Percentiles rank a stretch among this genome's conserved stretches.
Evolutionary conservation across 2,113 vertebrate genomes (phyloP).

Genomic region (Circaetus gallicus): DNA sequence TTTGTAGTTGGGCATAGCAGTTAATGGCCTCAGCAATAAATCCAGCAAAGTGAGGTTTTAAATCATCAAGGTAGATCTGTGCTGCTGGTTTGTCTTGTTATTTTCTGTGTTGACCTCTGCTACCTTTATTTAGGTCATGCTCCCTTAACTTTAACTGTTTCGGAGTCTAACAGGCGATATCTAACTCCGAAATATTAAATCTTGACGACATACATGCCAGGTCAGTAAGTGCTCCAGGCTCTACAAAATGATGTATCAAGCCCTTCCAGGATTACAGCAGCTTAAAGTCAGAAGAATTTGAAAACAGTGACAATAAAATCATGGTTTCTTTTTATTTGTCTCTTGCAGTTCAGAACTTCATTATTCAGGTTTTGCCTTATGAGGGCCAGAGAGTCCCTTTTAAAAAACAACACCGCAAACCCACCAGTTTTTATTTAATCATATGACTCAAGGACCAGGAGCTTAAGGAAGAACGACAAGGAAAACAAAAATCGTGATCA

Average conservation of each 20-base stretch:
- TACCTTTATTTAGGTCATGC: conserved; percentile 21
- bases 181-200: not conserved
- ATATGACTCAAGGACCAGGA: not conserved
- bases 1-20: conserved; percentile 55
- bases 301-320: not conserved
- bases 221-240: not conserved
- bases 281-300: not conserved
- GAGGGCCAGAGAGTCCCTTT: not conserved
- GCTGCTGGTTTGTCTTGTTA: conserved; percentile 38
- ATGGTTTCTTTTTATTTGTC: not conserved
- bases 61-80: conserved; percentile 14
- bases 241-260: not conserved
- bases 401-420: not conserved
- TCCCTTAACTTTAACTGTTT: conserved; percentile 1
- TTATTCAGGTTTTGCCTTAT: not conserved
- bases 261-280: not conserved
- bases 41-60: conserved; percentile 27
- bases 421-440: not conserved
- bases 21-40: conserved; percentile 69
- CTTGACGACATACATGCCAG: not conserved
- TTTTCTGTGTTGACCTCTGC: conserved; percentile 14
- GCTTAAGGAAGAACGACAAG: not conserved
- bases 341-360: not conserved
- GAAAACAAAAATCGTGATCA: not conserved
- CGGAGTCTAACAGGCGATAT: not conserved